These are phyloP conservation scores for Leistus spinibarbis DNA, from an alignment of 2,888 invertebrate genomes.

Conservation along the genomic window DNA sequence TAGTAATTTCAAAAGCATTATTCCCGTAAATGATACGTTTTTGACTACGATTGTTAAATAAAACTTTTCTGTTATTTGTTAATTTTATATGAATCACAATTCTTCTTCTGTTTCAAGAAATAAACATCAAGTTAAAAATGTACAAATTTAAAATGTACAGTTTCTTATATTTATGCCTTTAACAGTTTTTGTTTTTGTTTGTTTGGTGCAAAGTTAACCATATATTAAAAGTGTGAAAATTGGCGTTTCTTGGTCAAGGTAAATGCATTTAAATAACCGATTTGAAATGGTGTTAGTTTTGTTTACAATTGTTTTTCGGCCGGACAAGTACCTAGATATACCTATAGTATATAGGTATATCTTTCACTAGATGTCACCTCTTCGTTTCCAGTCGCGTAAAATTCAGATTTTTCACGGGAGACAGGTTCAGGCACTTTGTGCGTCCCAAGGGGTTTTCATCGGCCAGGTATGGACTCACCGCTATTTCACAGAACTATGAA, in stretches of 20 bases:
- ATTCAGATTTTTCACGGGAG: not conserved
- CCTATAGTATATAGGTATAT: too few species aligned
- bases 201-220: constrained; percentile 19
- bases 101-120: too few species aligned
- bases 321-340: not conserved
- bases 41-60: too few species aligned
- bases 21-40: too few species aligned
- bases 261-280: constrained; percentile 1
- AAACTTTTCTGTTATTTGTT: too few species aligned
- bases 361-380: not conserved
- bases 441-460: not conserved
- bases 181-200: constrained; percentile 20
- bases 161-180: too few species aligned
- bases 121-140: too few species aligned
- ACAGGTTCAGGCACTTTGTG: not conserved
- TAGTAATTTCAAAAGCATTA: too few species aligned
- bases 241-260: constrained; percentile 27
- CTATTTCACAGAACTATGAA: not conserved
- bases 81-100: too few species aligned
- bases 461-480: too few species aligned
- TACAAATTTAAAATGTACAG: too few species aligned
- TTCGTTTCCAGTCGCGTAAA: not conserved
- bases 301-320: not conserved
- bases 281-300: not conserved
- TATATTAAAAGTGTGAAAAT: not conserved